Evolutionary conservation across 35 echinoderm and acorn worm genomes (phyloP).

Genomic region (Lytechinus pictus): DNA sequence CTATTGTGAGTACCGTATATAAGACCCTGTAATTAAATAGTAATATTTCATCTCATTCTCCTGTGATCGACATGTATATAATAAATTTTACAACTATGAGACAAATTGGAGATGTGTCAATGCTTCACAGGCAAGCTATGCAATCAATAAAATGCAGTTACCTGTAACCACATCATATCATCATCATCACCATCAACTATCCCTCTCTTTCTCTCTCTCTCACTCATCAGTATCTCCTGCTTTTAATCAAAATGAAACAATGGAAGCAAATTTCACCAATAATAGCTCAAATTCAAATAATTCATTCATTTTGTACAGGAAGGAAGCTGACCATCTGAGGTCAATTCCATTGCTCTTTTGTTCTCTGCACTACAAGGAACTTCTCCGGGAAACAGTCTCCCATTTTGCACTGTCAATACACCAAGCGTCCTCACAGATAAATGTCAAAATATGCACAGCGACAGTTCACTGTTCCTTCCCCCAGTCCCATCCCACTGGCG

Average conservation of each 20-base stretch:
- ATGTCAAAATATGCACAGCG: conserved; percentile 46
- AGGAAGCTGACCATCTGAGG: background rate
- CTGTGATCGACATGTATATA: too few relatives aligned
- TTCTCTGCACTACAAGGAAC: background rate
- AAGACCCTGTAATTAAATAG: too few relatives aligned
- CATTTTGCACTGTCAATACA: conserved; percentile 35
- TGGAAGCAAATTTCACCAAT: background rate
- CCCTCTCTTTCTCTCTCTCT: background rate
- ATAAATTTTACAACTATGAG: too few relatives aligned
- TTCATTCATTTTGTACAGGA: background rate
- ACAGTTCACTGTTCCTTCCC: conserved; percentile 40
- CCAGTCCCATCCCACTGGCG: conserved; percentile 1
- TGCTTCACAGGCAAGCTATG: background rate
- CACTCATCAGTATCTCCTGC: background rate
- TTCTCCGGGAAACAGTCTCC: conserved; percentile 6
- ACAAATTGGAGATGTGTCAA: too few relatives aligned
- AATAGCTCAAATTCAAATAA: background rate
- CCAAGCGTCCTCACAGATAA: background rate
- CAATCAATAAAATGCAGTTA: background rate
- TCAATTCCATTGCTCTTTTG: background rate
- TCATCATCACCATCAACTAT: too few relatives aligned
- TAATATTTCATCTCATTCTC: too few relatives aligned
- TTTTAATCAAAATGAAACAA: background rate
- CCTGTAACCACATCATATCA: background rate
- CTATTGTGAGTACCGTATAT: background rate